Evolutionary conservation across 2,113 vertebrate species (phyloP).

Genomic region (Machaerirhynchus nigripectus): DNA sequence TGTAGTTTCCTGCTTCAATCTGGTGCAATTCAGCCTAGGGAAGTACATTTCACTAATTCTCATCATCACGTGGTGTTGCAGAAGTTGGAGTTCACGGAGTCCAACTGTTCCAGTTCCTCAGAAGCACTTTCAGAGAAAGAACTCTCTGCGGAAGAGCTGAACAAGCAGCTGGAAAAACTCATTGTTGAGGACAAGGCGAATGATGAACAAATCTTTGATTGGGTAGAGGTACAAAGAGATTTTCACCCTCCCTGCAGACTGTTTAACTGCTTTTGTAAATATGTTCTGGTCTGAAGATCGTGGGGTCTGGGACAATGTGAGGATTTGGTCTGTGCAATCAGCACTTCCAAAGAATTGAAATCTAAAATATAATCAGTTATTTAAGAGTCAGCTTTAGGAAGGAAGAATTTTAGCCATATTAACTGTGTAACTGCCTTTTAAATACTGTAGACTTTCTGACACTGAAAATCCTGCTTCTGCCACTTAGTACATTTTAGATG

Average conservation of each 20-base stretch:
- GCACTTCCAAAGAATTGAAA: background rate
- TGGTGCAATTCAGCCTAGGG: background rate
- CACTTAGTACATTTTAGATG: background rate
- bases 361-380: background rate
- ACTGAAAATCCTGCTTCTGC: background rate
- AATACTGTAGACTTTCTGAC: background rate
- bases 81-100: constrained; percentile 91
- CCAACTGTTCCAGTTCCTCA: constrained; percentile 78
- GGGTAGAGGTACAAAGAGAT: constrained; percentile 88
- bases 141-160: constrained; percentile 86
- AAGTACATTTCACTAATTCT: background rate
- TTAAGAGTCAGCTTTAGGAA: background rate
- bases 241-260: background rate
- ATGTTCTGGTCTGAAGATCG: background rate
- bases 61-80: constrained; percentile 60
- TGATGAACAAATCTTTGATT: constrained; percentile 98
- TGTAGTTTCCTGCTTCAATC: background rate
- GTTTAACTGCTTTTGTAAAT: background rate
- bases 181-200: constrained; percentile 91
- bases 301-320: background rate
- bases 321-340: background rate
- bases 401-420: background rate
- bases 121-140: constrained; percentile 80
- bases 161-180: constrained; percentile 87
- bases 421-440: background rate